Evolutionary conservation across 2,113 vertebrate genomes (phyloP), one percentile per base, ranked within the genome.

Genomic region (Clarias magur): DNA sequence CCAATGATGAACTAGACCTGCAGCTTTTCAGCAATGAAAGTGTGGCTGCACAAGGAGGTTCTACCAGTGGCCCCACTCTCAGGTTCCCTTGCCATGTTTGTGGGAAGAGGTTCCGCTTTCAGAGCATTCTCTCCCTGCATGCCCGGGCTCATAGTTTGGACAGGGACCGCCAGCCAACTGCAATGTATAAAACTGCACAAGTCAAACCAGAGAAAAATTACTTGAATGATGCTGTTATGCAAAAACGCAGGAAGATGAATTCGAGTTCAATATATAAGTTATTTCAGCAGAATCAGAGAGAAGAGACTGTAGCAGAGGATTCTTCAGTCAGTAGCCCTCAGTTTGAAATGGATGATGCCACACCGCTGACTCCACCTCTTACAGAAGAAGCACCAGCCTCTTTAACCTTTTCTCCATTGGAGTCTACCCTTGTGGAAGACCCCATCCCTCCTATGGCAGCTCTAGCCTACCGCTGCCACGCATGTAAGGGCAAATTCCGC

Each of bases 401-500:
- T 42, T 90, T 92, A 21, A 92, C 93, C 82, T 93, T 92, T 76
- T 93, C 93, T 10, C 93, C 89, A 79, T 91, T 92, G 53, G 83
- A 57, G 3, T 90, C 93, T 15, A 57, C 89, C 30, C 85, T 87
- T 11, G 27, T 38, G 8, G 92, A 92, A 76, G 91, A 92, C 62
- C n/a, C 72, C 12, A 34, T 76, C 73, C 75, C 88, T 13, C 79
- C 85, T 57, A 88, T 67, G 0, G 87, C 94, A 8, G 88, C 95
- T 1, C 90, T 92, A 17, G 89, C 95, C 1, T 97, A 97, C 91
- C 97, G 94, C 76, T 98, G 97, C 89, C 96, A 96, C 25, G 96
- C 96, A 83, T 98, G 97, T 93, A 98, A 98, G 92, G 97, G 97
- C 82, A 98, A 98, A 93, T 98, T 98, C 93, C 96, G 97, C 76